phyloP scores from a whole-genome alignment of 2,113 vertebrate species.

The Leptocoma aspasia region DNA sequence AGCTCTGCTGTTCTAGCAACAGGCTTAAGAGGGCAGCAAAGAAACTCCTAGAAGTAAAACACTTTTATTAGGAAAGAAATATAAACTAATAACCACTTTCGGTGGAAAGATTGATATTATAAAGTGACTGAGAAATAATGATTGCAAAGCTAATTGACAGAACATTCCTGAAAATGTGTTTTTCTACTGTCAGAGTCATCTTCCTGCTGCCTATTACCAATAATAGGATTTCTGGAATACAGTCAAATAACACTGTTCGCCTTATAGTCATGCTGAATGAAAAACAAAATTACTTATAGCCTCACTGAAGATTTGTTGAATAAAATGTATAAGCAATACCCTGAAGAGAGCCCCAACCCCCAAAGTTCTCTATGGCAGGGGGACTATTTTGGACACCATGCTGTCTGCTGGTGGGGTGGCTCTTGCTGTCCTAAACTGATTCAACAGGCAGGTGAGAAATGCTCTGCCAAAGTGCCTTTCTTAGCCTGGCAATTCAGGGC shows the following conservation, averaged over 20 bases:
- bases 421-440: background rate
- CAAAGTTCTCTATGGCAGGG: rapidly evolving
- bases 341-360: rapidly evolving
- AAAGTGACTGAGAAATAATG: background rate
- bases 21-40: conserved; percentile 73
- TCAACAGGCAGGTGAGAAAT: background rate
- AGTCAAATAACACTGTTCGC: background rate
- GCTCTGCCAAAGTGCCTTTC: background rate
- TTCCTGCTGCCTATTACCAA: background rate
- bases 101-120: background rate
- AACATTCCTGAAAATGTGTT: conserved; percentile 17
- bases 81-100: background rate
- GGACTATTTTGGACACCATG: rapidly evolving
- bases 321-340: background rate
- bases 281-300: background rate
- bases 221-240: background rate
- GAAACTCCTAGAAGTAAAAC: conserved; percentile 26
- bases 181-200: background rate
- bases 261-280: background rate
- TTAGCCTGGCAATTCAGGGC: background rate
- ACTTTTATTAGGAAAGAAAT: background rate
- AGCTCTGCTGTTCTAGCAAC: background rate
- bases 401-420: background rate
- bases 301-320: background rate
- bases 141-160: background rate